Percentiles rank a stretch among this genome's conserved stretches.
These are phyloP conservation scores for Helogale parvula DNA, from an alignment of 2,113 vertebrate species.

Conservation along the genomic window DNA sequence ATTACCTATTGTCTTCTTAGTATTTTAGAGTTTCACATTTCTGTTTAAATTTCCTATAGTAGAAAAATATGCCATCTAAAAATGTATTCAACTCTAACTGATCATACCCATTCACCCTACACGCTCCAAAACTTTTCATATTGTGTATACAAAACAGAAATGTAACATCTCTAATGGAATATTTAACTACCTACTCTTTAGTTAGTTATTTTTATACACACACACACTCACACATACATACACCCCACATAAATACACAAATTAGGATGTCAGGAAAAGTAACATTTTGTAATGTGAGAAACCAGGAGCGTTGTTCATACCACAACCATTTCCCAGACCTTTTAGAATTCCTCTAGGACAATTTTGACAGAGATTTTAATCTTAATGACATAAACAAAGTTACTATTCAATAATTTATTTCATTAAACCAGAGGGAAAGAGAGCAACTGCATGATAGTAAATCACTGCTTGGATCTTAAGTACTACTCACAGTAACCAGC, in stretches of 20 bases:
- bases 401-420: slow-evolving; percentile 56
- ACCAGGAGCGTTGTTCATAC: background rate
- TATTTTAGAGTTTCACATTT: background rate
- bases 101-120: background rate
- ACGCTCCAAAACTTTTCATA: background rate
- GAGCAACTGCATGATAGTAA: background rate
- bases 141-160: background rate
- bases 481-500: background rate
- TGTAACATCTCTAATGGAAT: background rate
- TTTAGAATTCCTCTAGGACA: slow-evolving; percentile 39
- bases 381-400: slow-evolving; percentile 48
- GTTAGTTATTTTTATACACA: background rate
- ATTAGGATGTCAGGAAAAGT: background rate
- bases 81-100: background rate
- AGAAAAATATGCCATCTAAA: slow-evolving; percentile 7
- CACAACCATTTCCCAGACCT: background rate
- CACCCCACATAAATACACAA: background rate
- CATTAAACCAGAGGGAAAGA: background rate
- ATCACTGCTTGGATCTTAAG: background rate
- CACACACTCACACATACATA: background rate
- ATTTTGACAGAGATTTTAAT: slow-evolving; percentile 60
- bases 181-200: background rate
- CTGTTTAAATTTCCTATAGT: background rate
- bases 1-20: background rate
- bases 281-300: slow-evolving; percentile 37